Evolutionary conservation across 2,797 vertebrate species (phyloP), one percentile per base, ranked within the genome.

Genomic region (Pangasius mekongensis): DNA sequence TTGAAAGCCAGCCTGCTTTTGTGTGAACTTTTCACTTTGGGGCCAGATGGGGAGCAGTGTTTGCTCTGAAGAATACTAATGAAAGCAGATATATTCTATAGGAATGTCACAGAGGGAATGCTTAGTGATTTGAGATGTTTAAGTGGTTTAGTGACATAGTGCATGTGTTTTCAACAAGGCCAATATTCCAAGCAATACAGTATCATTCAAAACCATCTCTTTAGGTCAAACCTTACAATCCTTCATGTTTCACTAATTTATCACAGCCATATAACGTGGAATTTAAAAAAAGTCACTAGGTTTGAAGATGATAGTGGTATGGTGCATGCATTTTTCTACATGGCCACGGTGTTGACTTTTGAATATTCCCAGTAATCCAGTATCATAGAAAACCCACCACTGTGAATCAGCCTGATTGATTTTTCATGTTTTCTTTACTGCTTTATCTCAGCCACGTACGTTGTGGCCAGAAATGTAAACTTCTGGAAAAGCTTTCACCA

Each of bases 41-140:
- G 89, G 88, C 82, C 91, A 73, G 86, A 90, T 83, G 86, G 82
- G 74, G 87, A 90, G 66, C 74, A 5, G 27, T 66, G 92, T 89
- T 18, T 74, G 77, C 93, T 93, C 92, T 89, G 91, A 93, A 92
- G 95, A 96, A 96, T 96, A 94, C 94, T 96, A 95, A 96, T 95
- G 91, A 94, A 76, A 93, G 60, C 84, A 39, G 90, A 91, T 90
- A 89, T 89, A 91, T 89, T 91, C 89, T 86, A 64, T 91, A 92
- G 89, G 90, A 87, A 86, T 74, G 56, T 66, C 22, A 62, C 20
- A 1, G 81, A 27, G 76, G 64, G 62, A 86, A 86, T 62, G 64
- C 10, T 47, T 47, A 27, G 24, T 27, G 22, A 74, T 27, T 27
- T 6, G 14, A 43, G 39, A 43, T 43, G 39, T 43, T 43, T 43